Evolutionary conservation across 2,113 vertebrate species (phyloP).

Genomic region (Heterocephalus glaber): DNA sequence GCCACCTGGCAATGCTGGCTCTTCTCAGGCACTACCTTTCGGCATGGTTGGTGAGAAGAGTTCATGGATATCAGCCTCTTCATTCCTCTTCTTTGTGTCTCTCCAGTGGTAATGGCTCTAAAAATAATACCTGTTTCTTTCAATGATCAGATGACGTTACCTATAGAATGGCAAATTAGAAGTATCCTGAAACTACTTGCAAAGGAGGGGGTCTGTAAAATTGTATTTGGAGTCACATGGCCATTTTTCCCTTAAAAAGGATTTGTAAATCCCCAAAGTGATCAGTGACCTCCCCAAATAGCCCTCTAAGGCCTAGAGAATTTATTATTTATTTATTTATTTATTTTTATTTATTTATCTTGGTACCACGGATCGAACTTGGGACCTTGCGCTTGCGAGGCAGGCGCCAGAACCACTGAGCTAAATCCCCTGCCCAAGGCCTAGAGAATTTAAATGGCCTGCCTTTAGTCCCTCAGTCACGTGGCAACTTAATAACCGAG

Average conservation of each 20-base stretch:
- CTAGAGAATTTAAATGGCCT: background rate
- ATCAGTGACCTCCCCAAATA: background rate
- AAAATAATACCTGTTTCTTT: constrained; percentile 25
- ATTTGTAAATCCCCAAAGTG: background rate
- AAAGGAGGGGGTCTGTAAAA: background rate
- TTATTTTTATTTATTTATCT: too few species aligned
- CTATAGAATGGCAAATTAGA: constrained; percentile 2
- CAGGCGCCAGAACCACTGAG: too few species aligned
- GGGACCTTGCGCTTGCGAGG: too few species aligned
- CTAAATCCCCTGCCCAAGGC: too few species aligned
- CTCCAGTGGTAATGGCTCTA: background rate
- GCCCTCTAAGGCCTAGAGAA: background rate
- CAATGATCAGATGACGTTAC: background rate
- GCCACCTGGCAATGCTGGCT: background rate
- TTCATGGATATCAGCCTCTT: background rate
- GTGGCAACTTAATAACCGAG: background rate
- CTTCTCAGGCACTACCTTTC: background rate
- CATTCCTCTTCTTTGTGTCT: background rate
- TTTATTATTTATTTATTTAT: too few species aligned
- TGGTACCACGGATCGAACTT: too few species aligned
- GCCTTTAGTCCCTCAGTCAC: background rate
- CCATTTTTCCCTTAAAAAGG: background rate
- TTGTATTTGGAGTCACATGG: background rate
- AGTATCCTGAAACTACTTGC: background rate
- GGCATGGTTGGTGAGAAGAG: background rate